Evolutionary conservation across 1,140 invertebrate genomes (phyloP).

Genomic region (Monomorium pharaonis): DNA sequence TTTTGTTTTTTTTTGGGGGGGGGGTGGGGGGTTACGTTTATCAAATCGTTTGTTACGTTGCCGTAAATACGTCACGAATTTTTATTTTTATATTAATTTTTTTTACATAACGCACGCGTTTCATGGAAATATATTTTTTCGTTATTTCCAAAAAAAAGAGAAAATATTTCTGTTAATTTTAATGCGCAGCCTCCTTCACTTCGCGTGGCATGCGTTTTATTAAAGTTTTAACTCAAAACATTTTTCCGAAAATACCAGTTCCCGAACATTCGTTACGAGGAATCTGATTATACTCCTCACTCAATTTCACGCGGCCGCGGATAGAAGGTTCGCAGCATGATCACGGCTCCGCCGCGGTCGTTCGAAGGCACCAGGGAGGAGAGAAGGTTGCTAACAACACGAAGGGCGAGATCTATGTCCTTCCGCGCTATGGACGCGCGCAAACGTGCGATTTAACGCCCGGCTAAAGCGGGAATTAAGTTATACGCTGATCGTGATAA

Average conservation of each 20-base stretch:
- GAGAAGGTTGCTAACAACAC: conserved; percentile 27
- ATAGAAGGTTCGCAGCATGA: conserved; percentile 17
- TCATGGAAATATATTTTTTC: neutral
- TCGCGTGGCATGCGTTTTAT: neutral
- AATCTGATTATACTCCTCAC: conserved; percentile 33
- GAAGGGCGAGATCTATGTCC: conserved; percentile 51
- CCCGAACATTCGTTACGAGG: neutral
- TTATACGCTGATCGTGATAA: conserved; percentile 66
- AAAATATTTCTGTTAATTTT: neutral
- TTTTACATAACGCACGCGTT: neutral
- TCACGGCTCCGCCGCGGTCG: conserved; percentile 24
- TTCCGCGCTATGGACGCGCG: conserved; percentile 33
- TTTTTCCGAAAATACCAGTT: conserved; percentile 7
- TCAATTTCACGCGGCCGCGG: conserved; percentile 16
- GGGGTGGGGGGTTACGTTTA: too few species aligned
- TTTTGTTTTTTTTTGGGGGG: neutral
- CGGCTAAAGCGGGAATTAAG: conserved; percentile 61
- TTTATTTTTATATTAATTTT: neutral
- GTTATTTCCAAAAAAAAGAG: neutral
- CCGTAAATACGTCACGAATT: neutral
- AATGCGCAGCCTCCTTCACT: neutral
- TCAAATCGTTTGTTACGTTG: neutral
- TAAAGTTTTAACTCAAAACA: neutral
- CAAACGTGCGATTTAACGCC: conserved; percentile 51
- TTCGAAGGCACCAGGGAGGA: neutral